Evolutionary conservation across 1,140 invertebrate species (phyloP).

Genomic region (Magallana gigas): DNA sequence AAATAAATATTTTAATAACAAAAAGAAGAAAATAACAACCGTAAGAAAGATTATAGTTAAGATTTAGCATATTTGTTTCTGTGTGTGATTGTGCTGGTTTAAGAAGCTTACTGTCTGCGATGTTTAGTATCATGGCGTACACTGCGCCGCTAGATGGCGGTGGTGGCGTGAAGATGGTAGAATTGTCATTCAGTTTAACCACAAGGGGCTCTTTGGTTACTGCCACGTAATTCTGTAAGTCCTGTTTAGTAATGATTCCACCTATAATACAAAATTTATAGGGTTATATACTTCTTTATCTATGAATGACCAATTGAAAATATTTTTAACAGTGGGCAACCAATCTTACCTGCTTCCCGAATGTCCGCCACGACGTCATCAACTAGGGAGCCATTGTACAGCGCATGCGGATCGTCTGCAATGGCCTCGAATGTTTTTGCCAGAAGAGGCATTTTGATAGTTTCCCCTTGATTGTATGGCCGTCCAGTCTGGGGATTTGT

Average conservation of each 20-base stretch:
- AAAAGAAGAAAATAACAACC: too few species aligned
- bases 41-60: too few species aligned
- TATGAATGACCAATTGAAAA: too few species aligned
- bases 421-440: constrained; percentile 66
- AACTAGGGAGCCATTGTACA: constrained; percentile 72
- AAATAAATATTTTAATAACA: too few species aligned
- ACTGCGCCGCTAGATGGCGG: constrained; percentile 91
- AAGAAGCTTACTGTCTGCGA: constrained; percentile 83
- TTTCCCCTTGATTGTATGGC: constrained; percentile 68
- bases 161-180: constrained; percentile 86
- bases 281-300: too few species aligned
- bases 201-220: constrained; percentile 60
- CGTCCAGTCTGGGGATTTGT: constrained; percentile 61
- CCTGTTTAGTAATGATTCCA: constrained; percentile 74
- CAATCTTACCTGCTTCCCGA: constrained; percentile 60
- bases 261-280: constrained; percentile 49
- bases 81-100: too few species aligned
- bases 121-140: constrained; percentile 89
- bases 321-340: too few species aligned
- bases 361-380: constrained; percentile 70
- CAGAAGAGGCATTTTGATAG: constrained; percentile 61
- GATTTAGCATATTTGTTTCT: too few species aligned
- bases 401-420: constrained; percentile 63
- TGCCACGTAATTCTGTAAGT: constrained; percentile 69
- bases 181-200: constrained; percentile 71